Conservation (phyloP, 1,140 invertebrate species). For the Acromyrmex echinatior region DNA sequence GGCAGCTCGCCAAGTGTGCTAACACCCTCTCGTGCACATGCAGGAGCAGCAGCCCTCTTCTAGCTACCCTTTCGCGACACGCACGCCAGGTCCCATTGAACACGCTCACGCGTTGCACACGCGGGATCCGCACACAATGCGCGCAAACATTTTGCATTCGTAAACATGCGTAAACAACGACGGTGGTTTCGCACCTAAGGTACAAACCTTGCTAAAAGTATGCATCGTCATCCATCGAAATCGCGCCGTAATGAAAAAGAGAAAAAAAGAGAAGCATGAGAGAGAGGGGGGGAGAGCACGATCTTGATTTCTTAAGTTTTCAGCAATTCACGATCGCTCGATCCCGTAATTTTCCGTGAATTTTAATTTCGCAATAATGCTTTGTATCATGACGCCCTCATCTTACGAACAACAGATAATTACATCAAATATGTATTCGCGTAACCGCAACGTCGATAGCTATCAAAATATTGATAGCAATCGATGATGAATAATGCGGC, state of each 20-base stretch:
- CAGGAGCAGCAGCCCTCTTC: conserved; percentile 75
- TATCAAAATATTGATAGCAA: conserved; percentile 1
- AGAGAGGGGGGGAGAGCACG: neutral
- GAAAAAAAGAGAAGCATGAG: too few relatives aligned
- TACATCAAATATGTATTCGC: neutral
- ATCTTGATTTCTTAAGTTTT: neutral
- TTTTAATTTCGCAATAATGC: neutral
- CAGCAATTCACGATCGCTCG: neutral
- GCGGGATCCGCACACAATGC: conserved; percentile 82
- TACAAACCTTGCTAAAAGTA: conserved; percentile 66
- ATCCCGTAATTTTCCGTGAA: neutral
- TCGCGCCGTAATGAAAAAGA: neutral
- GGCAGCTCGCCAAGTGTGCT: conserved; percentile 85
- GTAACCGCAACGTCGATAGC: neutral
- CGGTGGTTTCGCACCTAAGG: conserved; percentile 84
- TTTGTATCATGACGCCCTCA: neutral
- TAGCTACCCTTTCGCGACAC: conserved; percentile 74
- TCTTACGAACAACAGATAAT: neutral
- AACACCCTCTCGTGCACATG: conserved; percentile 81
- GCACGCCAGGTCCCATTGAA: conserved; percentile 82
- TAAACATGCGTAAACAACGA: conserved; percentile 86
- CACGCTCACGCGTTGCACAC: conserved; percentile 81
- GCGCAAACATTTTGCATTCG: conserved; percentile 86
- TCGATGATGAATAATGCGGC: conserved; percentile 39
- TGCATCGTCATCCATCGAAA: neutral